Conservation (phyloP, 1,140 invertebrate genomes). For the Drosophila pseudoobscura region DNA sequence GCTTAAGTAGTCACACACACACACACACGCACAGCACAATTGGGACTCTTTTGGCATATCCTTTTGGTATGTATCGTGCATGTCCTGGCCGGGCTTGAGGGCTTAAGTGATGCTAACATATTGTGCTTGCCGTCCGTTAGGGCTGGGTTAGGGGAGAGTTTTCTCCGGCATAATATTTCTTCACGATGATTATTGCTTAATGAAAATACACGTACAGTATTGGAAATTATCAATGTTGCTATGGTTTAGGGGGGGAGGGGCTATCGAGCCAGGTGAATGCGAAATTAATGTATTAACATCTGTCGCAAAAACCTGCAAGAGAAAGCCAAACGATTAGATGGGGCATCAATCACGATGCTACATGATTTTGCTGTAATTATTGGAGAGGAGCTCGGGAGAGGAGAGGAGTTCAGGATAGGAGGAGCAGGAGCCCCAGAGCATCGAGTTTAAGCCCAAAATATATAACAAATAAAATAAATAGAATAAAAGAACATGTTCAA, state of each 20-base stretch:
- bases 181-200: conserved; percentile 45
- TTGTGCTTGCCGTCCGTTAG: conserved; percentile 15
- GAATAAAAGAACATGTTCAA: too few species aligned
- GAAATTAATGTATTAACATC: conserved; percentile 30
- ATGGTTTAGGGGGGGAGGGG: background rate
- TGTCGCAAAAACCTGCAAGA: conserved; percentile 3
- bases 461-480: too few species aligned
- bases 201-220: conserved; percentile 21
- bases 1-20: conserved; percentile 66
- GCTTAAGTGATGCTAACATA: conserved; percentile 64
- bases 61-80: conserved; percentile 1
- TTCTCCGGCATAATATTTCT: conserved; percentile 37
- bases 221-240: conserved; percentile 33
- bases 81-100: conserved; percentile 12
- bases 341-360: too few species aligned
- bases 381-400: too few species aligned
- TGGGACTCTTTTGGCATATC: conserved; percentile 46
- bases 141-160: conserved; percentile 22
- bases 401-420: too few species aligned
- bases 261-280: conserved; percentile 35
- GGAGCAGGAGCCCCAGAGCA: too few species aligned
- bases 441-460: too few species aligned
- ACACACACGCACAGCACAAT: conserved; percentile 4
- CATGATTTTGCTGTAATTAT: too few species aligned
- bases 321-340: too few species aligned